Conservation (phyloP, 2,113 vertebrate species). For the Scolopax mira region DNA sequence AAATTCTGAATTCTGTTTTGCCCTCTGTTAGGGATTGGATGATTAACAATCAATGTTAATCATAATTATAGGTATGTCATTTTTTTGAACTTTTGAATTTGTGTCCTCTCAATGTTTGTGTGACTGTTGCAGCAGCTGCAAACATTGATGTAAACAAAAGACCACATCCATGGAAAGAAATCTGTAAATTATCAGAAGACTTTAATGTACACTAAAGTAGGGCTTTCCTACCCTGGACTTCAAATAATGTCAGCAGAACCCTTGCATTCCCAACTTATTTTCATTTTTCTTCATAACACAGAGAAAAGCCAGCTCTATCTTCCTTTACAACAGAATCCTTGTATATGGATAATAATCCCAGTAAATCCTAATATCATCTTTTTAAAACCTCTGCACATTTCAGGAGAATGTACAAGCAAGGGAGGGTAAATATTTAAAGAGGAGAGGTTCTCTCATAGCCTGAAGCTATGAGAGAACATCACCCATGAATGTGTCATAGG, state of each 20-base stretch:
- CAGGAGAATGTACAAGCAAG: neutral
- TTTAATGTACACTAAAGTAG: neutral
- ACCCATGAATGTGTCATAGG: accelerated
- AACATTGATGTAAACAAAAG: neutral
- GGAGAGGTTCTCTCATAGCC: neutral
- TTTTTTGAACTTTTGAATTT: neutral
- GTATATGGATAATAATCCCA: neutral
- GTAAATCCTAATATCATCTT: neutral
- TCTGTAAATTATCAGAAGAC: neutral
- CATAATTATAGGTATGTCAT: neutral
- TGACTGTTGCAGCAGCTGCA: neutral
- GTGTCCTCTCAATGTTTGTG: neutral
- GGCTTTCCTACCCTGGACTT: neutral
- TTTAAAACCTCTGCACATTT: neutral
- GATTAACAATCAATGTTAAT: neutral
- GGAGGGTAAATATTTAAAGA: neutral
- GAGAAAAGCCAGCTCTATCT: neutral
- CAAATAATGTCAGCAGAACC: neutral
- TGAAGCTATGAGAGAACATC: neutral
- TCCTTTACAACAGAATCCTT: neutral
- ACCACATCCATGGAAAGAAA: neutral
- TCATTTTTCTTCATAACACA: neutral
- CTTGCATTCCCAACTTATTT: accelerated
- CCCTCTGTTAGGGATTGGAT: neutral
- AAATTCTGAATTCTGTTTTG: neutral